Evolutionary conservation across 2,113 vertebrate genomes (phyloP), one percentile per base, ranked within the genome.

Genomic region (Pionites leucogaster): DNA sequence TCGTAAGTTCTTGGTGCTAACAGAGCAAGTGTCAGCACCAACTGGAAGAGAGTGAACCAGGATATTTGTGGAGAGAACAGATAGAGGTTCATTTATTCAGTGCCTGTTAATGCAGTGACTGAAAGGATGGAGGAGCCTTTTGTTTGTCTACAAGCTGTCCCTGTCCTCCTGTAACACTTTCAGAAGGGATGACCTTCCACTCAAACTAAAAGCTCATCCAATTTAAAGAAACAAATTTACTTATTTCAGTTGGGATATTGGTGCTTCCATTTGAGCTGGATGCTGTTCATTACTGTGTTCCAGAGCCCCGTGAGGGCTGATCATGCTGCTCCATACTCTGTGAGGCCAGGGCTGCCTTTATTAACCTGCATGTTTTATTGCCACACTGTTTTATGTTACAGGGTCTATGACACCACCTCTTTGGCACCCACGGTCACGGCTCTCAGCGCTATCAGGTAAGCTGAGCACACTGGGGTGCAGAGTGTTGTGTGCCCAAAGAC

Each of bases 341-440:
- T 1, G 35, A n/a, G 78, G 64, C 5, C 13, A 14, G 65, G 65
- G 55, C 39, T 69, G 49, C 4, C 6, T 14, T 17, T 39, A 4
- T 1, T 14, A 33, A 35, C 25, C 5, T 3, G 0, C 0, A 5
- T 3, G 0, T 8, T 11, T 13, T 27, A 1, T 11, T 47, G 8
- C 78, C 5, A 1, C 12, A 1, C 23, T 52, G 2, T 24, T 86
- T 65, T 92, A 15, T 82, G 64, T 96, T 76, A 29, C 96, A 99
- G 99, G 93, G 86, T 99, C 90, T 99, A 98, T 27, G 98, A 99
- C 95, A 99, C 98, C 67, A 98, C 97, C 31, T 94, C 95, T 50
- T 4, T 99, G 62, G 83, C 96, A 1, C 17, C 96, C 1, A 20
- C 83, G 2, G 50, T 92, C 50, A 91, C 97, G 3, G 35, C 97